These are phyloP conservation scores for Triplophysa siluroides DNA, from an alignment of 2,113 vertebrate genomes.

Conservation along the genomic window DNA sequence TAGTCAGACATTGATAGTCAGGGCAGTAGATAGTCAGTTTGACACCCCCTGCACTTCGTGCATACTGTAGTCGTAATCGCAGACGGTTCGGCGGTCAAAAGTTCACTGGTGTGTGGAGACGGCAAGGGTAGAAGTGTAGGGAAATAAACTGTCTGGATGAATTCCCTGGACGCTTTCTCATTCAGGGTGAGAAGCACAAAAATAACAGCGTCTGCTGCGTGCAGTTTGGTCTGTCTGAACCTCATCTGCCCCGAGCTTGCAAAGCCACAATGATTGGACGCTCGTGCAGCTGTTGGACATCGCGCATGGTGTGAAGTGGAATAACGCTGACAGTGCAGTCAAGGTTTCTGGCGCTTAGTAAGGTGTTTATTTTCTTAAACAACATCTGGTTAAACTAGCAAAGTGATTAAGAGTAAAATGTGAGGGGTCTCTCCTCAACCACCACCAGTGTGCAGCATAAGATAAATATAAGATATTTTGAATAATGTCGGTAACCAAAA, in stretches of 20 bases:
- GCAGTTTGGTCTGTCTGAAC: conserved; percentile 26
- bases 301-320: conserved; percentile 31
- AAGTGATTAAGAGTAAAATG: neutral
- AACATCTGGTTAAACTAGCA: neutral
- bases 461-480: too few species aligned
- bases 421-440: neutral
- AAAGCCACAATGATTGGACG: conserved; percentile 30
- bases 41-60: conserved; percentile 16
- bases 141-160: conserved; percentile 64
- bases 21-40: conserved; percentile 10
- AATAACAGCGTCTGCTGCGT: conserved; percentile 50
- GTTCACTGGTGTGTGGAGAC: conserved; percentile 50
- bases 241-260: conserved; percentile 9
- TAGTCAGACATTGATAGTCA: too few species aligned
- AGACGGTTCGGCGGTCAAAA: conserved; percentile 41
- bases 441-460: too few species aligned
- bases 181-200: conserved; percentile 54
- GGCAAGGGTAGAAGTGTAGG: conserved; percentile 53
- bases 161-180: conserved; percentile 33
- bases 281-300: conserved; percentile 28
- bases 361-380: neutral
- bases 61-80: conserved; percentile 29
- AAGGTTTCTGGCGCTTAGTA: conserved; percentile 32
- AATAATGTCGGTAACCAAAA: too few species aligned
- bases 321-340: conserved; percentile 13